Conservation (phyloP, 2,113 vertebrate species). For the Propithecus coquereli region DNA sequence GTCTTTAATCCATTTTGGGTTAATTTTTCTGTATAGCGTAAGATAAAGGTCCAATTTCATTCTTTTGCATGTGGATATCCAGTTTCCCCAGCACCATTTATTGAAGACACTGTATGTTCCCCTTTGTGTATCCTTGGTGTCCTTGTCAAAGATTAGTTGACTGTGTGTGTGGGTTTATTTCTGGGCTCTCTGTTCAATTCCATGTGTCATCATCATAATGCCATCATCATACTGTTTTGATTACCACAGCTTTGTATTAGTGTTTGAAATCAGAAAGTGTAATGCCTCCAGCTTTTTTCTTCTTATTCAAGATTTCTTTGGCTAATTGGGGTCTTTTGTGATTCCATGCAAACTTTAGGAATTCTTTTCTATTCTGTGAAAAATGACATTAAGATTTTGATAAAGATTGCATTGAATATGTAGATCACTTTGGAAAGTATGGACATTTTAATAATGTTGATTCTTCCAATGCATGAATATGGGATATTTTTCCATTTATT, state of each 20-base stretch:
- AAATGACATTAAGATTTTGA: not conserved
- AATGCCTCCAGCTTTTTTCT: not conserved
- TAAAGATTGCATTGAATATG: not conserved
- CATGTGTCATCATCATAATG: not conserved
- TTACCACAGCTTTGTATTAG: not conserved
- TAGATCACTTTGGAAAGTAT: not conserved
- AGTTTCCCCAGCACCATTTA: not conserved
- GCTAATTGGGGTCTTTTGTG: not conserved
- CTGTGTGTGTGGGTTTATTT: not conserved
- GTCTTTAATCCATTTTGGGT: not conserved
- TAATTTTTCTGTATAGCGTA: not conserved
- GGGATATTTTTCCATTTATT: not conserved
- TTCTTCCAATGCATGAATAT: not conserved
- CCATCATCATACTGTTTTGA: not conserved
- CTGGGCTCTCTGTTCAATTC: not conserved
- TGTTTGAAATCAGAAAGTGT: not conserved
- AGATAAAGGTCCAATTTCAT: not conserved
- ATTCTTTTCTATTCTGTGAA: not conserved
- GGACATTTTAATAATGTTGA: not conserved
- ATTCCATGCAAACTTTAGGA: not conserved
- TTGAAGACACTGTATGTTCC: not conserved
- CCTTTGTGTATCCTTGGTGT: not conserved
- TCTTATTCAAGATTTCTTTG: not conserved
- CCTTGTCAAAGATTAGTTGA: not conserved
- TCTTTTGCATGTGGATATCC: not conserved